phyloP scores from a whole-genome alignment of 2,113 vertebrate genomes.

The Brevimyrus niger region DNA sequence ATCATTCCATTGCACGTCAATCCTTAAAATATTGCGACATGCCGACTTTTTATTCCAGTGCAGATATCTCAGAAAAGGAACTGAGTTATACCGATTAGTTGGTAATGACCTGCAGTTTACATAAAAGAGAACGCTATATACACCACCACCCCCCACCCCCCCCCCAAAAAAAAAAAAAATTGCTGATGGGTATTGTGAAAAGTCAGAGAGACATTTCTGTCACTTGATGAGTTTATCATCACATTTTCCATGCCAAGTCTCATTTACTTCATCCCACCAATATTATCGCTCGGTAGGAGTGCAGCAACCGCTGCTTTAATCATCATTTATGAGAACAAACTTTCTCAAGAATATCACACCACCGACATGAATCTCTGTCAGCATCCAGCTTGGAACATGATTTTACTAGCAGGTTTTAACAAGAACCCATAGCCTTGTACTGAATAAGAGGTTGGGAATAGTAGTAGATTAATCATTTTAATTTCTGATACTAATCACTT shows the following conservation, averaged over 20 bases:
- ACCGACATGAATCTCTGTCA: neutral
- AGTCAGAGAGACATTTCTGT: neutral
- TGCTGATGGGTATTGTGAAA: neutral
- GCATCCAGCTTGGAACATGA: neutral
- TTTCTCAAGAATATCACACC: neutral
- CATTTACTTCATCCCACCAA: neutral
- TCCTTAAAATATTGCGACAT: neutral
- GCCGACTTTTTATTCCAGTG: neutral
- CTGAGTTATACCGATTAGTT: neutral
- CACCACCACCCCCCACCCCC: neutral
- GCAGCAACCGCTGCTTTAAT: neutral
- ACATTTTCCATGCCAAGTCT: neutral
- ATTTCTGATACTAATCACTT: neutral
- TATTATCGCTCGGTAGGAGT: neutral
- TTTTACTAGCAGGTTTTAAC: neutral
- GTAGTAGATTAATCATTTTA: neutral
- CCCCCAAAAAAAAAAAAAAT: neutral
- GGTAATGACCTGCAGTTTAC: neutral
- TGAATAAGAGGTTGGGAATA: neutral
- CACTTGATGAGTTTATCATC: neutral
- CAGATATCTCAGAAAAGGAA: neutral
- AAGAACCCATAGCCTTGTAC: neutral
- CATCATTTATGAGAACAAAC: neutral
- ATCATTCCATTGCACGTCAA: neutral
- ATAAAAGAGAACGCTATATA: neutral